Conservation (phyloP, 2,888 invertebrate species). For the Entomobrya multifasciata region DNA sequence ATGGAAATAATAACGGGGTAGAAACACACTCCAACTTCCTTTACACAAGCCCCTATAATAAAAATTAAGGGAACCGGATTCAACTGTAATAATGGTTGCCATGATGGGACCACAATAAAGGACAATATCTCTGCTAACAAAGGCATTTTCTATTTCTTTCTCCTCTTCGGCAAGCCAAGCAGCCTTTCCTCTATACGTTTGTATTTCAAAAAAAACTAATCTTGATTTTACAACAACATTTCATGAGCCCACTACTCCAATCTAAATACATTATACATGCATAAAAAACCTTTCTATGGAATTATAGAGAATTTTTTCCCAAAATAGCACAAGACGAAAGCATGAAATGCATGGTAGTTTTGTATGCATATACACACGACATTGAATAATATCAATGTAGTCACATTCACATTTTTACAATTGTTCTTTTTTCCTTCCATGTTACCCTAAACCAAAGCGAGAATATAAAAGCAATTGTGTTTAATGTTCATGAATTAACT, state of each 20-base stretch:
- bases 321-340: no score
- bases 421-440: neutral
- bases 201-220: slow-evolving; percentile 57
- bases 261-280: neutral
- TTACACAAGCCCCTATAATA: slow-evolving; percentile 64
- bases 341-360: no score
- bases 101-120: slow-evolving; percentile 69
- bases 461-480: slow-evolving; percentile 9
- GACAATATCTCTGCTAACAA: slow-evolving; percentile 68
- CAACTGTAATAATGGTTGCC: slow-evolving; percentile 64
- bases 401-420: neutral
- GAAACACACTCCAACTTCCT: slow-evolving; percentile 62
- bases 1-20: slow-evolving; percentile 70
- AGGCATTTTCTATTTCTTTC: slow-evolving; percentile 60
- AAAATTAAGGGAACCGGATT: slow-evolving; percentile 73
- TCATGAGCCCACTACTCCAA: slow-evolving; percentile 30
- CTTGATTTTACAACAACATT: slow-evolving; percentile 68
- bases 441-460: neutral
- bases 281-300: no score
- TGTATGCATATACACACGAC: neutral
- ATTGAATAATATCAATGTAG: no score
- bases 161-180: no score
- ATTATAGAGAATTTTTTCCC: no score
- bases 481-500: slow-evolving; percentile 44
- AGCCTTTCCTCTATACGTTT: slow-evolving; percentile 63